Evolutionary conservation across 1,140 invertebrate species (phyloP), one percentile per base, ranked within the genome.

Genomic region (Agrilus planipennis): DNA sequence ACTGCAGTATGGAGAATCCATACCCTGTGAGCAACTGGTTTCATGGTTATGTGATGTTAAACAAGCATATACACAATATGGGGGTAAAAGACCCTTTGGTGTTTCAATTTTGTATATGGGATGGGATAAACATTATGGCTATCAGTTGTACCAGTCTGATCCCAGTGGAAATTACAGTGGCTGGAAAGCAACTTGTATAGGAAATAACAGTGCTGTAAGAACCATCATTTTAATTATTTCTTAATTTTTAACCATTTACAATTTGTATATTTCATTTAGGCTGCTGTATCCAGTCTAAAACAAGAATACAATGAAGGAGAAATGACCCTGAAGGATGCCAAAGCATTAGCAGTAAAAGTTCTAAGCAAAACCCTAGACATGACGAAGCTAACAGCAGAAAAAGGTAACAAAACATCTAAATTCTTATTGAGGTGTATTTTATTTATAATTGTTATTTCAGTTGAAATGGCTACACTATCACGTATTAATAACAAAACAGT

Each of bases 151-250:
- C 65, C 95, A 99, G 57, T 97, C 93, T 17, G 96, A 99, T 71
- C 96, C 96, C 7, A 96, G 92, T 68, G 96, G 96, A 34, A 99
- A 99, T 67, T 99, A 99, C 67, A 89, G 92, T 49, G 96, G 95
- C 2, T 99, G 95, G 95, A 99, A 98, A 67, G 95, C 95, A 1
- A 99, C 95, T 15, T 99, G 95, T 62, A 99, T 99, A 61, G 96
- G 96, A 34, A 97, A 96, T 60, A 99, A 99, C 64, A 93, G 91
- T 64, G 85, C 89, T 39, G 84, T 86, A 70, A 73, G 75, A 72
- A 38, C 25, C 29, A 18, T 14, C 7, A 9, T 6, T 9, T 18
- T 30, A 14, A 6, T 36, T 18, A 36, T 27, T 44, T 27, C 30
- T 31, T 22, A 17, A 14, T 32, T 16, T 43, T 21, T 44, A n/a